Percentiles rank a stretch among this genome's conserved stretches.
Evolutionary conservation across 2,797 vertebrate genomes (phyloP).

Genomic region (Florisuga fusca): DNA sequence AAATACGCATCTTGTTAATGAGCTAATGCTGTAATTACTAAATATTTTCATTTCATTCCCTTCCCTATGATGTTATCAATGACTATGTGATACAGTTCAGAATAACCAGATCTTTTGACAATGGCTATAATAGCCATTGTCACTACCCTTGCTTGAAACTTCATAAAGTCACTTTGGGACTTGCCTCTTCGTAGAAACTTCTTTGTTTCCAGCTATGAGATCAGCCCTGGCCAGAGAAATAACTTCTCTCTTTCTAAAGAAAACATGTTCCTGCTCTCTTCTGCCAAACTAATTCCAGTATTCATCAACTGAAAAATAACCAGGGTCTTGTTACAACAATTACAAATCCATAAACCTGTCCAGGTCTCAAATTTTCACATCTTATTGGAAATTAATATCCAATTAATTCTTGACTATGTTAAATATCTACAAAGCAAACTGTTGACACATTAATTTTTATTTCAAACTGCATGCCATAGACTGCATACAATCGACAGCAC

Average conservation of each 20-base stretch:
- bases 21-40: not conserved
- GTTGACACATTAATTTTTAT: not conserved
- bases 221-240: not conserved
- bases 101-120: slow-evolving; percentile 5
- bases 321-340: not conserved
- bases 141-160: not conserved
- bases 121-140: not conserved
- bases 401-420: not conserved
- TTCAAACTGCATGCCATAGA: not conserved
- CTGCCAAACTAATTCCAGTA: not conserved
- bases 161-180: not conserved
- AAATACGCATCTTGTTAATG: not conserved
- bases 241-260: not conserved
- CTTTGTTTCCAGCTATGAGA: not conserved
- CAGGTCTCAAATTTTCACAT: not conserved
- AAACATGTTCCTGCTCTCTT: not conserved
- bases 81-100: not conserved
- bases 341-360: not conserved
- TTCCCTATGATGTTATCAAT: not conserved
- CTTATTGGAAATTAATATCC: not conserved
- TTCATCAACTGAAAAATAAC: not conserved
- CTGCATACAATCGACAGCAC: not conserved
- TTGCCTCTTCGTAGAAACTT: not conserved
- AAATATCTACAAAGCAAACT: not conserved
- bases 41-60: not conserved